These are phyloP conservation scores for Xestia sexstrigata DNA, from an alignment of 2,888 invertebrate species.

Conservation along the genomic window DNA sequence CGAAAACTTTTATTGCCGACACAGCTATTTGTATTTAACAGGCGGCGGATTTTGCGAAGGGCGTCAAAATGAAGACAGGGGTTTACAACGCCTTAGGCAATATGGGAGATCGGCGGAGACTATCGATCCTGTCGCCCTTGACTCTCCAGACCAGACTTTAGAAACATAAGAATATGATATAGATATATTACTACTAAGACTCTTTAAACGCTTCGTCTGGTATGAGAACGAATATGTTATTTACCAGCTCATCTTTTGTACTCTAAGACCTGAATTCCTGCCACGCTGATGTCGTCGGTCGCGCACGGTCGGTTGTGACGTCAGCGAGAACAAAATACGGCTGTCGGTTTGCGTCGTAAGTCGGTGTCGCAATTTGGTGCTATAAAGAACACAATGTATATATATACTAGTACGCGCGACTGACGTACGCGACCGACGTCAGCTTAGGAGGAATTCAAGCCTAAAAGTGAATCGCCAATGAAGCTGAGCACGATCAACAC, in stretches of 20 bases:
- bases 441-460: no score
- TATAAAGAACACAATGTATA: no score
- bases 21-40: constrained; percentile 20
- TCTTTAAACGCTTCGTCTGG: constrained; percentile 6
- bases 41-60: constrained; percentile 31
- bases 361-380: no score
- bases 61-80: constrained; percentile 43
- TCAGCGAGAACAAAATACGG: no score
- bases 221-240: neutral
- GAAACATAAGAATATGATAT: constrained; percentile 9
- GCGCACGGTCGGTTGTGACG: no score
- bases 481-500: neutral
- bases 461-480: neutral
- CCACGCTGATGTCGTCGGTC: no score
- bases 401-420: no score
- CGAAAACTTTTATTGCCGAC: constrained; percentile 15
- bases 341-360: no score
- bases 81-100: constrained; percentile 41
- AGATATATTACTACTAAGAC: neutral
- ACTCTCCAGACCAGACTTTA: constrained; percentile 43
- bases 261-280: no score
- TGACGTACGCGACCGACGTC: no score
- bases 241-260: neutral
- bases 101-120: constrained; percentile 35
- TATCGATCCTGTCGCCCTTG: constrained; percentile 51